Base-by-base conservation (phyloP, 2,797 vertebrate species). In the Hybognathus amarus region DNA sequence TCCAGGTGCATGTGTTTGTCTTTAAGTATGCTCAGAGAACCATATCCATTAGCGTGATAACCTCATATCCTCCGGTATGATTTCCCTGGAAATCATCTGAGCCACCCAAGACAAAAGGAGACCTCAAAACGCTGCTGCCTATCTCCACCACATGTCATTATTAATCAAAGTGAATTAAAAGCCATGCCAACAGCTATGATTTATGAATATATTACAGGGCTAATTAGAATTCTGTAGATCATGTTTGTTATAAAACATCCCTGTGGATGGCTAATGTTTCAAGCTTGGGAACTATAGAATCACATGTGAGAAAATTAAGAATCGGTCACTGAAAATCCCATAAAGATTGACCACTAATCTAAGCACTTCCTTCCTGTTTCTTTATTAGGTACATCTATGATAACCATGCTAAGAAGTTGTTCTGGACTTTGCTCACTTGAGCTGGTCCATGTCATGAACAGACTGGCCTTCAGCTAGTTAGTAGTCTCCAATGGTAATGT, bases 131-230 rank as follows among this genome's bases (percentile, higher is more conserved):
- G 66, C 86, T 77, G 64, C 66, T 77, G 82, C 75, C 74, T 91
- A 89, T 94, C 93, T 93, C 80, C 87, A 86, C 87, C 90, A 85
- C 90, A 90, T 83, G 91, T 92, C 92, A 92, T 91, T 92, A 93
- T 94, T 94, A 95, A 95, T 95, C 94, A 95, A 93, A 94, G 91
- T 92, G 92, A 94, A 95, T 95, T 95, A 94, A 94, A 94, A 88
- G 86, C 87, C 90, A 91, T 93, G 92, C 91, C 92, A 92, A 91
- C 89, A 92, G 91, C 90, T 88, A 91, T 94, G 93, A 94, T 94
- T 94, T 94, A 94, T 93, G 93, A 94, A 95, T 95, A 94, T 93
- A 94, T 95, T 94, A 95, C 88, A 85, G 87, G 87, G 88, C 91
- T 94, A 90, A 94, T 95, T 94, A 93, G 92, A 93, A 95, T 94